Evolutionary conservation across 2,113 vertebrate genomes (phyloP), one percentile per base, ranked within the genome.

Genomic region (Alces alces): DNA sequence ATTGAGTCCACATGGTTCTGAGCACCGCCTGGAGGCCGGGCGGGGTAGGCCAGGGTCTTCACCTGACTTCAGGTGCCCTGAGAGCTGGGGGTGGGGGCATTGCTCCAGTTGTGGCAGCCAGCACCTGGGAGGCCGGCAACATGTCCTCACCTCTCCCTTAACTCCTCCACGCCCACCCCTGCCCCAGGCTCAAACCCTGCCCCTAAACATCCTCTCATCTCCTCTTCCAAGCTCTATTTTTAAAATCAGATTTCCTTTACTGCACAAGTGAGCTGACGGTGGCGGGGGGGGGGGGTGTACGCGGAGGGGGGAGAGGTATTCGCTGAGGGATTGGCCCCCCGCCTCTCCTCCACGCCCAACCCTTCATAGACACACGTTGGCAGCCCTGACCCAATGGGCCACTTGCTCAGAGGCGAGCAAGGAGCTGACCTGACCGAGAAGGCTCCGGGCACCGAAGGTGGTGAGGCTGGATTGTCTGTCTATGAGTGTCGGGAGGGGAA

Each of bases 171-270:
- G 28, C 89, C 52, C 5, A 0, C 30, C 83, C 92, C 78, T 3
- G 3, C 76, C 88, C 96, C 92, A 55, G 73, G 73, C 95, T 78
- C 95, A 39, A 70, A 54, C 97, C 43, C 92, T 27, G 91, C 87
- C 70, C 93, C 92, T 94, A 88, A 96, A 96, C 85, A 91, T 57
- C 94, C n/a, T 93, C 91, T 36, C 96, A 36, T 82, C 95, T 98
- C 96, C 80, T 89, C 97, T 97, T 97, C 96, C 97, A 98, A 89
- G 96, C 97, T 96, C 98, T 97, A 97, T 98, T 98, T 98, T 98
- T 98, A 97, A 98, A 97, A 86, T 96, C 97, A 96, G 94, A 93
- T 96, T 92, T 94, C 93, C 97, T 97, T 96, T 93, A 97, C 96
- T 86, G 97, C 96, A 79, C 92, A 89, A 93, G 95, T 61, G 64